These are phyloP conservation scores for Ectropis crepuscularia DNA, from an alignment of 2,888 invertebrate genomes.

Conservation along the genomic window DNA sequence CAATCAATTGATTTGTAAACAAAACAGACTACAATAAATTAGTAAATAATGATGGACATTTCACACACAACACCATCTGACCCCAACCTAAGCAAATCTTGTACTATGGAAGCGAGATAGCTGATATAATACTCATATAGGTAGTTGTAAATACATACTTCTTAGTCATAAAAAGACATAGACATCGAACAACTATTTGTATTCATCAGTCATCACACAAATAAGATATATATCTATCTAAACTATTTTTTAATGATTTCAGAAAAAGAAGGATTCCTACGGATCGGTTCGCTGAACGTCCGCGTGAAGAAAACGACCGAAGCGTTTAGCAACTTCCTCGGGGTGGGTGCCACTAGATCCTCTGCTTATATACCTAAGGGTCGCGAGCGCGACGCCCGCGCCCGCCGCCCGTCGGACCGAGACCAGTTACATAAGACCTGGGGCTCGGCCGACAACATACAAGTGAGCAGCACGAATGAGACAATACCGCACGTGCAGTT, in stretches of 20 bases:
- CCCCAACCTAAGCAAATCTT: no score
- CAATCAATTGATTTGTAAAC: no score
- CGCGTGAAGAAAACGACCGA: constrained; percentile 96
- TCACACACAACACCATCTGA: no score
- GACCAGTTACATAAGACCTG: constrained; percentile 93
- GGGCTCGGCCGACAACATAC: constrained; percentile 95
- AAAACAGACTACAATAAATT: no score
- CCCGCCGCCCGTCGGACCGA: constrained; percentile 67
- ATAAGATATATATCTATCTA: not conserved
- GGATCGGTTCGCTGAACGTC: constrained; percentile 96
- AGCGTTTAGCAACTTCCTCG: constrained; percentile 95
- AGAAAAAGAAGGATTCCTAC: constrained; percentile 96
- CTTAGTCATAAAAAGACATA: no score
- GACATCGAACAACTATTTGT: not conserved
- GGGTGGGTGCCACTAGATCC: constrained; percentile 87
- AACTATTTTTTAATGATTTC: constrained; percentile 52
- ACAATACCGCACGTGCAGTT: constrained; percentile 10
- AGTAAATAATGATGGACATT: no score
- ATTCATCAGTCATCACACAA: not conserved
- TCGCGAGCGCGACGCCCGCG: constrained; percentile 63
- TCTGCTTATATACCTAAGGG: constrained; percentile 77
- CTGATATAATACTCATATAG: no score
- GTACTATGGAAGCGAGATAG: no score
- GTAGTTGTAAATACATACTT: no score
- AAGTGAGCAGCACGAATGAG: constrained; percentile 68